These are phyloP conservation scores for Malurus cyaneus DNA, from an alignment of 2,113 vertebrate species.

Conservation along the genomic window DNA sequence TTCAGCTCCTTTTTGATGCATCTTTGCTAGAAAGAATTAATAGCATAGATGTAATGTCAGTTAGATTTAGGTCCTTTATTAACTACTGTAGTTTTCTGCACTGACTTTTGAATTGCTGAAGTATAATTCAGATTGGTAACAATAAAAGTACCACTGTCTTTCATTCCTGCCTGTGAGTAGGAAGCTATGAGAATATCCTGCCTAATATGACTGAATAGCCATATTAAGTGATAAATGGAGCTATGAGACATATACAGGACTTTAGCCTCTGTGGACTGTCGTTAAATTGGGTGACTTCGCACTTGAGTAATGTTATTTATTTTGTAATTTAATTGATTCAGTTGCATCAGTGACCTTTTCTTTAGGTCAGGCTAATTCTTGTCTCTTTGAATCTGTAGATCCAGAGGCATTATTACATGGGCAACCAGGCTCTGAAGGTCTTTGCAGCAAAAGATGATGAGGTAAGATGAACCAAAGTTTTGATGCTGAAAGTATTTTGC, in stretches of 20 bases:
- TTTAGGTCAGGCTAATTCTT: slow-evolving; percentile 8
- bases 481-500: not conserved
- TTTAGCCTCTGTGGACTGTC: not conserved
- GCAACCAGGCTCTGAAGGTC: slow-evolving; percentile 86
- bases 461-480: slow-evolving; percentile 72
- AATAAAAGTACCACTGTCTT: not conserved
- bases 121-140: not conserved
- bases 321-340: not conserved
- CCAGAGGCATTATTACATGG: slow-evolving; percentile 84
- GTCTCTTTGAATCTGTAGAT: slow-evolving; percentile 73
- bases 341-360: not conserved
- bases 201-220: not conserved
- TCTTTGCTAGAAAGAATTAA: not conserved
- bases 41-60: not conserved
- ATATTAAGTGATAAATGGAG: not conserved
- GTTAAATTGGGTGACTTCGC: not conserved
- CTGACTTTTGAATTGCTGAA: not conserved
- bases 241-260: not conserved
- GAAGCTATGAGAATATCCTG: not conserved
- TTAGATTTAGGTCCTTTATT: not conserved
- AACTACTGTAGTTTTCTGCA: not conserved
- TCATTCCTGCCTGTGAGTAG: not conserved
- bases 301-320: not conserved
- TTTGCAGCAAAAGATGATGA: slow-evolving; percentile 87
- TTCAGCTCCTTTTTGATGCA: not conserved